Conservation (phyloP, 2,888 invertebrate genomes). For the Theretra japonica region DNA sequence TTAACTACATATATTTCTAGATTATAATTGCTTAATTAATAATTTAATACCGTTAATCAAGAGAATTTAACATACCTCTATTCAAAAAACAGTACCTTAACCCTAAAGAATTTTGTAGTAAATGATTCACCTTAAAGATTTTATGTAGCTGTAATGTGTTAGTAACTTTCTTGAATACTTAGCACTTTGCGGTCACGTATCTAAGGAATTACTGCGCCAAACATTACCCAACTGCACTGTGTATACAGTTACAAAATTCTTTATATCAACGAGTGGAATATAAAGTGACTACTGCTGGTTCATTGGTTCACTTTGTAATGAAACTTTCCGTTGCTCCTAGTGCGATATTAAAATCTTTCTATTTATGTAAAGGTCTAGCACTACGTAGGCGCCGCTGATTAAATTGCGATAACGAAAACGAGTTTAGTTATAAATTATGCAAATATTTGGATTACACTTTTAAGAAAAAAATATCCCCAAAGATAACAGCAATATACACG, state of each 20-base stretch:
- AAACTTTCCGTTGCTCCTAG: not conserved
- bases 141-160: not conserved
- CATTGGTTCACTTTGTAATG: not conserved
- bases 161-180: not conserved
- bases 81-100: too few species aligned
- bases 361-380: not conserved
- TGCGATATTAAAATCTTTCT: not conserved
- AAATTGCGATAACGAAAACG: constrained; percentile 39
- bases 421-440: constrained; percentile 45
- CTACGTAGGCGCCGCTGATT: constrained; percentile 34
- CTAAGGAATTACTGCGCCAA: not conserved
- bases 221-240: constrained; percentile 1
- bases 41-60: too few species aligned
- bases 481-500: constrained; percentile 51
- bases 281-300: not conserved
- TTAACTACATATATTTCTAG: too few species aligned
- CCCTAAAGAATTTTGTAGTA: too few species aligned
- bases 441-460: constrained; percentile 46
- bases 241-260: constrained; percentile 16
- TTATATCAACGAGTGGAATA: not conserved
- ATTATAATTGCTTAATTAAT: too few species aligned
- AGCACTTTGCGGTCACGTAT: not conserved
- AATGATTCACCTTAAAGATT: too few species aligned
- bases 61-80: too few species aligned
- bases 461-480: constrained; percentile 36